These are phyloP conservation scores for Osmerus mordax DNA, from an alignment of 2,113 vertebrate species.

Conservation along the genomic window DNA sequence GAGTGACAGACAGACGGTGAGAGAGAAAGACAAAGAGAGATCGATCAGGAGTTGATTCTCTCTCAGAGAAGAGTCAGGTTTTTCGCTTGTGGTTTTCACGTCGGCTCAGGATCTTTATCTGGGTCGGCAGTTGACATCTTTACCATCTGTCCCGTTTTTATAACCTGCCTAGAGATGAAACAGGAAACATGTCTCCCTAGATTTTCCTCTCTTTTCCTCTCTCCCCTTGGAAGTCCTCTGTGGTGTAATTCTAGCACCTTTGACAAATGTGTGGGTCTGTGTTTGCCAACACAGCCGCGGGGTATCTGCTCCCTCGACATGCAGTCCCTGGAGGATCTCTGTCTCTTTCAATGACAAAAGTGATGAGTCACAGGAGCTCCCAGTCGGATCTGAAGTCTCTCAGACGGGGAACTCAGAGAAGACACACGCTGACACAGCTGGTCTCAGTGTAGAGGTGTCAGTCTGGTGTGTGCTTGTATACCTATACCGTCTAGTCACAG, in stretches of 20 bases:
- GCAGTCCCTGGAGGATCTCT: neutral
- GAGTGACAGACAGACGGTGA: conserved; percentile 22
- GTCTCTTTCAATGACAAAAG: conserved; percentile 26
- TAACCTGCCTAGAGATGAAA: too few relatives aligned
- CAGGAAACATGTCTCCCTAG: too few relatives aligned
- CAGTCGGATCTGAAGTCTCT: conserved; percentile 11
- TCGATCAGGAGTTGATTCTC: conserved; percentile 2
- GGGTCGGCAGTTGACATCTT: too few relatives aligned
- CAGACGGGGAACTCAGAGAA: conserved; percentile 16
- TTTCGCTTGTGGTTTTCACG: neutral
- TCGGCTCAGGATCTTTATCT: neutral
- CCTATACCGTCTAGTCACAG: neutral
- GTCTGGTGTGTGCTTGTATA: neutral
- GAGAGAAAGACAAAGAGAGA: conserved; percentile 5
- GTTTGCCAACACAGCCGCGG: neutral
- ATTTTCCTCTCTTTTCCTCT: neutral
- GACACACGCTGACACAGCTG: conserved; percentile 27
- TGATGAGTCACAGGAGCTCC: conserved; percentile 49
- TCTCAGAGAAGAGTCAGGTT: neutral
- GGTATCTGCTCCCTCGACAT: neutral
- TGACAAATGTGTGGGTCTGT: neutral
- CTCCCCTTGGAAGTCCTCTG: neutral
- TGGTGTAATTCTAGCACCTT: neutral
- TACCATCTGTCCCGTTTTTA: too few relatives aligned
- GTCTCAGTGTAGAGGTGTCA: conserved; percentile 19